Evolutionary conservation across 2,113 vertebrate genomes (phyloP), one percentile per base, ranked within the genome.

Genomic region (Ceratotherium simum): DNA sequence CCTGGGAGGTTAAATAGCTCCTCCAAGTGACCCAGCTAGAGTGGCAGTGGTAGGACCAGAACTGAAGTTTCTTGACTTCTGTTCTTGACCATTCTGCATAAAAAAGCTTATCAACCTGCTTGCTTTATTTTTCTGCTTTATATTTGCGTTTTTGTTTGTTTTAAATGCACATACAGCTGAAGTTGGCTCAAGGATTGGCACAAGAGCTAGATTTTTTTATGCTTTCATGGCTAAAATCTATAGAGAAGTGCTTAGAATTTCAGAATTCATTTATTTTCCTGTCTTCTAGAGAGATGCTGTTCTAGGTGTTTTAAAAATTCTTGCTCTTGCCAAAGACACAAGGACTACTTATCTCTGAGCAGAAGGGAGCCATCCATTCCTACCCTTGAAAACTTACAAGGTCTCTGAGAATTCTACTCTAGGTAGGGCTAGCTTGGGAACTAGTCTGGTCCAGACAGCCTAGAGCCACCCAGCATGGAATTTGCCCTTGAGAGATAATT

Each of bases 101-200:
- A 4, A 86, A 92, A 86, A 58, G 31, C 39, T 60, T 8, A 54
- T 84, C 60, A 80, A 36, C 65, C 54, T 81, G 48, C 70, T 90
- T 81, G 48, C 64, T 90, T 76, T 67, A 65, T 93, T 89, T 70
- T 91, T 65, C 72, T 80, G 39, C 21, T 76, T 54, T 25, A 54
- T n/a, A 31, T 25, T 84, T 72, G 83, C 67, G 29, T 70, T 95
- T 83, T 70, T 92, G 69, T 91, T 92, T 95, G 62, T 92, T 92
- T 88, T 70, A 94, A 91, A 54, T 91, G 16, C 11, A 78, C 23
- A 58, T 67, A 58, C 27, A 86, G 10, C 27, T 76, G 65, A 84
- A 39, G 56, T 25, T 81, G 60, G 21, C 14, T 25, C 33, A 58
- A 72, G 3, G 20, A 60, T 82, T 90, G 67, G 56, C 62, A 84